A percentile compares a stretch with the other conserved stretches of the same genome.
These are phyloP conservation scores for Seira musarum DNA, from an alignment of 2,888 invertebrate species.

Conservation along the genomic window DNA sequence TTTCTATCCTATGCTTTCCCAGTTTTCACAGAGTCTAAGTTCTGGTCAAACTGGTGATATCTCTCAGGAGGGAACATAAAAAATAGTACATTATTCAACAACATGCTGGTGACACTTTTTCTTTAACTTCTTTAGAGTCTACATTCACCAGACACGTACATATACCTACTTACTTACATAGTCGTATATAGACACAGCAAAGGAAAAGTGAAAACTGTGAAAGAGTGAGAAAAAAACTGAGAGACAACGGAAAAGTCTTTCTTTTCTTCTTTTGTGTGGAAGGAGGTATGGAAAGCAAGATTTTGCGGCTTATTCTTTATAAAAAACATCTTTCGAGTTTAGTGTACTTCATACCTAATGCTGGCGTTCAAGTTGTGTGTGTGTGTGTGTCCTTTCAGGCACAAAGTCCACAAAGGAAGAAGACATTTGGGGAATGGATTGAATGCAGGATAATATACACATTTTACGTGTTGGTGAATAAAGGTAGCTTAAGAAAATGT, in stretches of 20 bases:
- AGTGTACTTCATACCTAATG: not conserved
- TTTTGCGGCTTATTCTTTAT: not conserved
- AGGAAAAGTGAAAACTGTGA: conserved; percentile 17
- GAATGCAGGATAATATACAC: conserved; percentile 2
- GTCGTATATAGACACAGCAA: not conserved
- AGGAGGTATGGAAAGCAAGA: not conserved
- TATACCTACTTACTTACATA: not conserved
- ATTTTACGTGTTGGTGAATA: not conserved
- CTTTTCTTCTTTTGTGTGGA: conserved; percentile 6
- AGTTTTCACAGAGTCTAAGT: not conserved
- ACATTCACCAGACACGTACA: not conserved
- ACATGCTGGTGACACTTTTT: conserved; percentile 60
- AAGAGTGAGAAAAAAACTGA: conserved; percentile 45
- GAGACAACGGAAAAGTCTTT: conserved; percentile 41
- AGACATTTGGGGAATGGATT: conserved; percentile 6
- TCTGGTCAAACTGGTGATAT: conserved; percentile 14
- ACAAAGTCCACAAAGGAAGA: not conserved
- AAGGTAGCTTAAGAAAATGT: conserved; percentile 33
- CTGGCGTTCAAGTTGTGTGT: not conserved
- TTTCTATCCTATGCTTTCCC: not conserved
- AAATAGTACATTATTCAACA: conserved; percentile 60
- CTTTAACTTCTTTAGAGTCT: conserved; percentile 32
- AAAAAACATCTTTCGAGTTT: not conserved
- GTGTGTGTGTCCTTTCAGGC: not conserved
- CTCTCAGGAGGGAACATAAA: conserved; percentile 54